A percentile compares a stretch with the other conserved stretches of the same genome.
Evolutionary conservation across 2,888 invertebrate species (phyloP).

Genomic region (Stenodera caucasica): DNA sequence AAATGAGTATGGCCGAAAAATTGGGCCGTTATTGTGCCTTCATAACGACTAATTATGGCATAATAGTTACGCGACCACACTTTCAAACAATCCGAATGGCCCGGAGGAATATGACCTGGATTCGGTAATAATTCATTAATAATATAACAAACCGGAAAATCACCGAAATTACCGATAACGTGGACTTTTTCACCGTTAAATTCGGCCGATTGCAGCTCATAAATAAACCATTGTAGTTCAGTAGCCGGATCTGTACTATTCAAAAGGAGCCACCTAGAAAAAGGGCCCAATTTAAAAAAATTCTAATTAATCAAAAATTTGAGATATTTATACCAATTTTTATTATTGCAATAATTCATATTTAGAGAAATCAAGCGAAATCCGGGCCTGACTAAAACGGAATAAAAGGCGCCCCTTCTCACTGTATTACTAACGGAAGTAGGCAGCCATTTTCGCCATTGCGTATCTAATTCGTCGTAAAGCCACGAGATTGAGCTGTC

Average conservation of each 20-base stretch:
- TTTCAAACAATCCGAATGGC: conserved; percentile 89
- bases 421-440: conserved; percentile 85
- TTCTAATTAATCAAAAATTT: too few species aligned
- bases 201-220: conserved; percentile 91
- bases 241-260: conserved; percentile 97
- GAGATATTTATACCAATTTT: conserved; percentile 79
- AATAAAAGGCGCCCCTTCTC: conserved; percentile 87
- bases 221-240: conserved; percentile 93
- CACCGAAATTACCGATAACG: conserved; percentile 69
- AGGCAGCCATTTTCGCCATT: conserved; percentile 92
- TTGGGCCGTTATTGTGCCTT: conserved; percentile 86
- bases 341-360: conserved; percentile 95
- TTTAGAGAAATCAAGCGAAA: conserved; percentile 92
- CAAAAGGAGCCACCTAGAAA: conserved; percentile 77
- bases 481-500: conserved; percentile 89
- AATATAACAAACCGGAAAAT: neutral
- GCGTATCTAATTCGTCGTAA: conserved; percentile 84
- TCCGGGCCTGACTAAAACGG: conserved; percentile 85
- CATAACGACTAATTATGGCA: conserved; percentile 84
- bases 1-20: conserved; percentile 94
- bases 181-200: conserved; percentile 94
- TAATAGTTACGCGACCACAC: conserved; percentile 96
- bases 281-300: too few species aligned
- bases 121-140: neutral
- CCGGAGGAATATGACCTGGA: conserved; percentile 89